Percentiles rank a stretch among this genome's conserved stretches.
phyloP scores from a whole-genome alignment of 2,888 invertebrate species.

The Tubiluchus corallicola region DNA sequence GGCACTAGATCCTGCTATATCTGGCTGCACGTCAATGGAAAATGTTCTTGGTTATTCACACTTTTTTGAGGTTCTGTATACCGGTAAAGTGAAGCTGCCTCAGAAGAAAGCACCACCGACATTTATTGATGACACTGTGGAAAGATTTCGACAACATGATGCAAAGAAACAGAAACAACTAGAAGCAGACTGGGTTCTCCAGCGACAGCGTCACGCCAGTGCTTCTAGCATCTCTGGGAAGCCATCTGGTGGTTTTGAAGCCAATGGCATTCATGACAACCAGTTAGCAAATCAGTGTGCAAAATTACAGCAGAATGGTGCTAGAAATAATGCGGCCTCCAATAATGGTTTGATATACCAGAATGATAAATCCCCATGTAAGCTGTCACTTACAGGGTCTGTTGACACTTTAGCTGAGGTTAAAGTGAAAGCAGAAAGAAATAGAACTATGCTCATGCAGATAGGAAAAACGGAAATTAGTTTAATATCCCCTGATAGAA shows the following conservation, averaged over 20 bases:
- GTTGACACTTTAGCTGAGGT: constrained; percentile 7
- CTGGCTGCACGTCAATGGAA: neutral
- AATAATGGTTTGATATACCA: constrained; percentile 10
- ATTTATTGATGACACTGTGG: constrained; percentile 73
- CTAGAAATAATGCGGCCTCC: neutral
- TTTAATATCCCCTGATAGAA: constrained; percentile 78
- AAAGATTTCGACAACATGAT: constrained; percentile 60
- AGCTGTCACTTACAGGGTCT: no score
- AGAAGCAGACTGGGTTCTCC: constrained; percentile 7
- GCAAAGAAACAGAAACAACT: constrained; percentile 39
- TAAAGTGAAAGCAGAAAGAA: constrained; percentile 41
- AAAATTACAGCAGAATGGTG: neutral
- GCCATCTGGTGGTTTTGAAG: no score
- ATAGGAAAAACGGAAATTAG: constrained; percentile 69
- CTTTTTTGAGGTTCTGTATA: neutral
- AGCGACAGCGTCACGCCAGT: constrained; percentile 23
- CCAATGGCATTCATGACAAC: no score
- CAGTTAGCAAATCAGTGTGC: no score
- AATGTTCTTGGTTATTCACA: neutral
- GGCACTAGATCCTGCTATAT: neutral
- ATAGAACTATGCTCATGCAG: constrained; percentile 79
- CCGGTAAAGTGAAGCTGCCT: constrained; percentile 36
- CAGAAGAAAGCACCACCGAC: constrained; percentile 67
- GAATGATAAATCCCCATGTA: no score
- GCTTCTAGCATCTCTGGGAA: constrained; percentile 23